Base-by-base conservation (phyloP, 2,888 invertebrate species). In the Muschampia plurimacula region DNA sequence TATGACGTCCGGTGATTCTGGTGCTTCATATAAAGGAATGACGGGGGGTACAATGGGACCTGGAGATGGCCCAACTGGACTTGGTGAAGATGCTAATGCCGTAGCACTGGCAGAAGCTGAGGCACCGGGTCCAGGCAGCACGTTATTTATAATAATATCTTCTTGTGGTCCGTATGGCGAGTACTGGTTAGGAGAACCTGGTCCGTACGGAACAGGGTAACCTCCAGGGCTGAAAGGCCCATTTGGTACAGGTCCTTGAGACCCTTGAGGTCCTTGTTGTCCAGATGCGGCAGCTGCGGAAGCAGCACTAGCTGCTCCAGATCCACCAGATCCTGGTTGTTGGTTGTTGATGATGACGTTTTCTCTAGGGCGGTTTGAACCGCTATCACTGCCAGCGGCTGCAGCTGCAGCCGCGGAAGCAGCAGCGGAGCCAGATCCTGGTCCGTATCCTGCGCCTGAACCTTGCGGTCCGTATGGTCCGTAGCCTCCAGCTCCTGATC, bases 401-500 rank as follows among this genome's bases (percentile, higher is more conserved):
- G 66, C 22, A 32, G 49, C 55, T 10, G 62, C 62, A 1, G 49
- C 12, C 7, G 46, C 28, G 7, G 22, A 10, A 28, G 1, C n/a
- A 12, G 72, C 69, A 8, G 73, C 72, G 2, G 73, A 67, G 10
- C 70, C 65, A 7, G 73, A 67, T 10, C 66, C 67, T 52, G n/a
- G 4, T 15, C n/a, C 49, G n/a, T 52, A n/a, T 22, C 22, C 22
- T 22, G 22, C 22, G 22, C 22, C 22, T 22, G 22, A 22, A 22
- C 22, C 22, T 22, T 22, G 22, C 0, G 22, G 22, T 39, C 52
- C 46, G 10, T 46, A 12, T 32, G 41, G 41, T 67, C 57, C 15
- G n/a, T 59, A 22, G 10, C 60, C 60, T 36, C 41, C 15, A 32
- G 68, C 8, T 46, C 46, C 60, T 10, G 55, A 9, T 39, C 52